These are phyloP conservation scores for Corydoras sp. DNA, from an alignment of 2,113 vertebrate genomes.

Conservation along the genomic window DNA sequence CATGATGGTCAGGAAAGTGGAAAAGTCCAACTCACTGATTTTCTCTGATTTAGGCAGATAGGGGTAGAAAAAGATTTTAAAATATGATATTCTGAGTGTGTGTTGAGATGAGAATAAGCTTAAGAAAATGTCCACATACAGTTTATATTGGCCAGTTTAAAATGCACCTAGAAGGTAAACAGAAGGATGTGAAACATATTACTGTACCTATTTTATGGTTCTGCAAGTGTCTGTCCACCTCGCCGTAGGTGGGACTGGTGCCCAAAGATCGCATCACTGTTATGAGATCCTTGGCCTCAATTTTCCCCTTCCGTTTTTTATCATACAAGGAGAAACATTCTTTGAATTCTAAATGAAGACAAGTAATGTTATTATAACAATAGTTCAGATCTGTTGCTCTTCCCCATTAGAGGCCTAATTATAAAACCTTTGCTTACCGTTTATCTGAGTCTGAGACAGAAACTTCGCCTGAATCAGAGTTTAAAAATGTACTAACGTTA, in stretches of 20 bases:
- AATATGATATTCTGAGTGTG: no score
- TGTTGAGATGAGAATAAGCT: no score
- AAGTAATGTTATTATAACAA: neutral
- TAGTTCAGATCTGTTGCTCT: neutral
- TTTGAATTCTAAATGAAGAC: slow-evolving; percentile 79
- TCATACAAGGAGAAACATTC: slow-evolving; percentile 96
- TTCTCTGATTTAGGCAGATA: slow-evolving; percentile 54
- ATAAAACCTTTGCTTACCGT: slow-evolving; percentile 50
- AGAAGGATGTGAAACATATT: neutral
- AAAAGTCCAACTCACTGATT: slow-evolving; percentile 84
- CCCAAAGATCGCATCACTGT: slow-evolving; percentile 88
- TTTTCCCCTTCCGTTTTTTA: slow-evolving; percentile 85
- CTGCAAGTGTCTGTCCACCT: slow-evolving; percentile 80
- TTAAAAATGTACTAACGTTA: neutral
- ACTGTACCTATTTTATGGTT: slow-evolving; percentile 77
- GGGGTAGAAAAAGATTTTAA: no score
- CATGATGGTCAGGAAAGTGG: slow-evolving; percentile 88
- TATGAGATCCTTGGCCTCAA: slow-evolving; percentile 77
- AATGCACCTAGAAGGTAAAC: no score
- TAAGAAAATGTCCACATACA: no score
- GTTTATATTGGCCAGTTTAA: no score
- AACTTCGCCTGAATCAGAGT: slow-evolving; percentile 61
- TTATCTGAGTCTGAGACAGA: slow-evolving; percentile 62
- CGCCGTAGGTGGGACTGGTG: slow-evolving; percentile 75
- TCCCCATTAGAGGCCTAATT: no score